Percentiles rank a stretch among this genome's conserved stretches.
Conservation (phyloP, 2,888 invertebrate species). For the Troides helena region DNA sequence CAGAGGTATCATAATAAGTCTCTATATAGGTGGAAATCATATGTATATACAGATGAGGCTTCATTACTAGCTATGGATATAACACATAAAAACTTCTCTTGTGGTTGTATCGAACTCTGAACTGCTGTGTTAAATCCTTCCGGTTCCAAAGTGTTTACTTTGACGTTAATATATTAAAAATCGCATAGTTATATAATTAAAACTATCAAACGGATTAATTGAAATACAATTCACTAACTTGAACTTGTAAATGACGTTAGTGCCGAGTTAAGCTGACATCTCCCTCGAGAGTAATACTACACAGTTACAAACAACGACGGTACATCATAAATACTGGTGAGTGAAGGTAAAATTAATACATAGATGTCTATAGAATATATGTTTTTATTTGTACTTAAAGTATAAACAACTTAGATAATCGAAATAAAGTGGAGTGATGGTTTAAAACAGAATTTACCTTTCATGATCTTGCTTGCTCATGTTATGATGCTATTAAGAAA, state of each 20-base stretch:
- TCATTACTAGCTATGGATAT: too few relatives aligned
- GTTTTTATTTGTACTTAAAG: not conserved
- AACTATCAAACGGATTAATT: constrained; percentile 7
- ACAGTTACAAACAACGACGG: constrained; percentile 27
- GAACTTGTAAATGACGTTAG: constrained; percentile 46
- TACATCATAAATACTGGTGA: constrained; percentile 10
- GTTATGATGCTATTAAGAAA: too few relatives aligned
- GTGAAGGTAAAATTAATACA: not conserved
- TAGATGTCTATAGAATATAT: not conserved
- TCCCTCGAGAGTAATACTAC: constrained; percentile 69
- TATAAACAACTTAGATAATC: not conserved
- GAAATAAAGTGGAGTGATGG: not conserved
- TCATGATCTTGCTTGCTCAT: too few relatives aligned
- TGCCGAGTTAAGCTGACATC: constrained; percentile 63
- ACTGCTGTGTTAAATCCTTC: too few relatives aligned
- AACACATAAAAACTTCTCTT: too few relatives aligned
- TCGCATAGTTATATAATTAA: not conserved
- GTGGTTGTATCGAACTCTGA: too few relatives aligned
- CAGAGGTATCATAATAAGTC: too few relatives aligned
- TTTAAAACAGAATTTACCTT: not conserved
- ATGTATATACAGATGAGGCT: too few relatives aligned
- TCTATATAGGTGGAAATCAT: too few relatives aligned
- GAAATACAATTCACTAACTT: constrained; percentile 6
- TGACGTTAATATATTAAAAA: too few relatives aligned
- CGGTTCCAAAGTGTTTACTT: too few relatives aligned